A percentile compares a stretch with the other conserved stretches of the same genome.
Conservation (phyloP, 2,888 invertebrate genomes). For the Epinotia demarniana region DNA sequence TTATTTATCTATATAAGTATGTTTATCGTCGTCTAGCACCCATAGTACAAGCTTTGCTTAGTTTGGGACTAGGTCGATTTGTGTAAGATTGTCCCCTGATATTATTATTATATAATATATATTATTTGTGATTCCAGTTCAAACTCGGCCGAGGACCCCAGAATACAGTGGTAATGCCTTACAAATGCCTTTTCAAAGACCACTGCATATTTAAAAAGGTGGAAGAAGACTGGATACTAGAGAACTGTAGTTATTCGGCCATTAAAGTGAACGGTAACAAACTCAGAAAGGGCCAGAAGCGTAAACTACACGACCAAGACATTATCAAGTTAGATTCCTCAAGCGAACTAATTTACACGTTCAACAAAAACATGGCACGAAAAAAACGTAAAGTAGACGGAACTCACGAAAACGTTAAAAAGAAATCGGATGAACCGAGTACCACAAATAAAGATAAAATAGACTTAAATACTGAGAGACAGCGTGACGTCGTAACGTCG, state of each 20-base stretch:
- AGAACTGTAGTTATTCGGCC: constrained; percentile 80
- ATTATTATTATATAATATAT: too few species aligned
- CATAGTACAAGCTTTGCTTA: too few species aligned
- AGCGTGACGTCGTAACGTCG: constrained; percentile 73
- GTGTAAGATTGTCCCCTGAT: too few species aligned
- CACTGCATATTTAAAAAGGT: constrained; percentile 82
- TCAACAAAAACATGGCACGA: constrained; percentile 57
- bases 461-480: constrained; percentile 70
- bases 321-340: constrained; percentile 67
- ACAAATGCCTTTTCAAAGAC: constrained; percentile 82
- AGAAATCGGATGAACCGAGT: constrained; percentile 73
- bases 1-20: too few species aligned
- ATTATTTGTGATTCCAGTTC: constrained; percentile 76
- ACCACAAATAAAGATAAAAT: constrained; percentile 74
- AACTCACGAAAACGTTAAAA: constrained; percentile 68
- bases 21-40: too few species aligned
- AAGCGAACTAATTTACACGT: constrained; percentile 71
- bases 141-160: constrained; percentile 83
- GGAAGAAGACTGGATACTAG: constrained; percentile 78
- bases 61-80: too few species aligned
- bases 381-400: constrained; percentile 69
- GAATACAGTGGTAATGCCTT: constrained; percentile 81
- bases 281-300: constrained; percentile 64
- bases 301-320: constrained; percentile 64
- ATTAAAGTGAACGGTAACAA: constrained; percentile 75